A percentile compares a stretch with the other conserved stretches of the same genome.
Evolutionary conservation across 1,140 invertebrate genomes (phyloP).

Genomic region (Penaeus chinensis): DNA sequence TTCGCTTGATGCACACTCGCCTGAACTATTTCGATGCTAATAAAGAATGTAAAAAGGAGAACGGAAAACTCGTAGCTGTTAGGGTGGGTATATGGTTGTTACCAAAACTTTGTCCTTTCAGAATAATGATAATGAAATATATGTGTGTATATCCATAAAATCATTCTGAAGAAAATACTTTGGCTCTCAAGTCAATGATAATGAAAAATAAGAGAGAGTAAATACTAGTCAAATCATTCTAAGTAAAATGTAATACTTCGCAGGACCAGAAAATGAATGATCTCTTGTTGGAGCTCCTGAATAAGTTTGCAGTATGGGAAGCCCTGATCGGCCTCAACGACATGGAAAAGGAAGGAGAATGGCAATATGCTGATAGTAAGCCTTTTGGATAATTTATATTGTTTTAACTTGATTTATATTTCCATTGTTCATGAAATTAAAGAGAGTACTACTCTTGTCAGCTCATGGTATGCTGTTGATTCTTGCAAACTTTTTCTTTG

Average conservation of each 20-base stretch:
- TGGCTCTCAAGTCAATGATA: no score
- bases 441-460: no score
- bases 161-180: no score
- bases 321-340: slow-evolving; percentile 23
- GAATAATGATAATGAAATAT: no score
- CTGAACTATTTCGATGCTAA: neutral
- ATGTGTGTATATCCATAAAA: no score
- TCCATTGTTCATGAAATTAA: no score
- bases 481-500: no score
- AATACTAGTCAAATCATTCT: neutral
- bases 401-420: no score
- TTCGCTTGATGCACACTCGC: no score
- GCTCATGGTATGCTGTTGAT: no score
- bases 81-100: neutral
- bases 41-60: neutral
- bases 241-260: neutral
- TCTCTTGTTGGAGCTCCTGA: neutral
- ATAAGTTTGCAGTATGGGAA: neutral
- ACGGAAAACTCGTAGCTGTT: slow-evolving; percentile 14
- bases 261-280: slow-evolving; percentile 19
- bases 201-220: no score
- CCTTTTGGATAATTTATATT: no score
- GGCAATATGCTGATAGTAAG: slow-evolving; percentile 22
- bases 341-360: neutral
- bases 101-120: neutral